Base-by-base conservation (phyloP, 2,888 invertebrate genomes). In the Sturmia bella region DNA sequence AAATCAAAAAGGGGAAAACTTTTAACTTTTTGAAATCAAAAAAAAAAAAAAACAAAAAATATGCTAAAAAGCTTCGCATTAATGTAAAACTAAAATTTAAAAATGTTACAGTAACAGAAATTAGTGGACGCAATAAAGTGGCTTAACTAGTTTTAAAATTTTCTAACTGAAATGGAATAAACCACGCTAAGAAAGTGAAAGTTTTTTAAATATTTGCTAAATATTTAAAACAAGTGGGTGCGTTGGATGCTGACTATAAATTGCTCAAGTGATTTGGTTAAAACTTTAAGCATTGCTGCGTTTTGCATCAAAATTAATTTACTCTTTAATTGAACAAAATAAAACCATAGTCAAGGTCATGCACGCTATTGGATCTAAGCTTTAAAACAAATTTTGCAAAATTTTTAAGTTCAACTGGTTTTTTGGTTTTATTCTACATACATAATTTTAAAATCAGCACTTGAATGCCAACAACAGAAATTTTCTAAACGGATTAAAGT, bases 361-460 rank as follows among this genome's bases (percentile, higher is more conserved):
- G 74, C 74, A 74, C 2, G 15, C 39, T 64, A 74, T 50, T 24
- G 21, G 5, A n/a, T 19, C 39, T 52, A 52, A 9, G 9, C n/a
- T 43, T 41, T 17, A 13, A 27, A 61, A 52, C 37, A 11, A 3
- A 37, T 56, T 56, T 43, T 11, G 2, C 9, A 17, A n/a, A 13
- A 32, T 56, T 43, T 27, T 48, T 45, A 3, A 21, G 13, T 27
- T 39, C 9, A n/a, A 37, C 37, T 52, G 19, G 45, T 21, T 64
- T 56, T 39, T 0, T 50, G 4, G 0, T 24, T 39, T 68, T 32
- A 32, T 37, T 57, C 41, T 37, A 56, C 32, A 57, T 72, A 68
- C 56, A 75, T 75, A 83, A 75, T 79, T 83, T 61, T 3, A 50
- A 63, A 78, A 78, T 82, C 79, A 78, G 82, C 82, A 82, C 78